Evolutionary conservation across 2,888 invertebrate species (phyloP), one percentile per base, ranked within the genome.

Genomic region (Philonicus albiceps): DNA sequence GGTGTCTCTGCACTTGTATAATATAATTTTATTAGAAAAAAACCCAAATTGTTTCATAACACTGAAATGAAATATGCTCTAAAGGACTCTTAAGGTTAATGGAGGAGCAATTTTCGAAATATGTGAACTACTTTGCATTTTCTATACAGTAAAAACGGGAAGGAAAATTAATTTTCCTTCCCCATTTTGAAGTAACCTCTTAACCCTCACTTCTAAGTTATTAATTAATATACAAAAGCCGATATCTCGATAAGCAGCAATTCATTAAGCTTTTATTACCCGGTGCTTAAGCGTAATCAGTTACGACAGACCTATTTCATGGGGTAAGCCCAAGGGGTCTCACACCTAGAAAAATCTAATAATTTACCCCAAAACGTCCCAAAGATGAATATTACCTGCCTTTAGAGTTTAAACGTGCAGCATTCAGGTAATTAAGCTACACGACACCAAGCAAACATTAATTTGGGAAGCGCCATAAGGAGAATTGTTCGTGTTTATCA

Each of bases 391-490:
- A 64, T 64, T 74, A 31, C 31, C 27, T 31, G 22, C 74, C 31
- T 34, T 74, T 31, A 74, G 34, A 34, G 34, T 74, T 74, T 34
- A 74, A 30, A 74, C 74, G 31, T 13, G 74, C 74, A 31, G 5
- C 74, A 31, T 34, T 40, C 27, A 43, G 40, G 76, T 76, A 76
- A 76, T 76, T 76, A 76, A 76, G 76, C 40, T 76, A 76, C 76
- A 76, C 76, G 76, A 76, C 76, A 76, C 40, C 74, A 76, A 40
- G 76, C 76, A 40, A 76, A 40, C 76, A 76, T 76, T 76, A 76
- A 76, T 76, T 76, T 22, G 76, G 37, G 40, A 76, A 76, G 43
- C 43, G 5, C 40, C 76, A 76, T 76, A 76, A 76, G 76, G 76
- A 76, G 76, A 40, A 76, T 37, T 76, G 40, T 76, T 37, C 40